These are phyloP conservation scores for Oryctes rhinoceros DNA, from an alignment of 1,140 invertebrate genomes.

Conservation along the genomic window DNA sequence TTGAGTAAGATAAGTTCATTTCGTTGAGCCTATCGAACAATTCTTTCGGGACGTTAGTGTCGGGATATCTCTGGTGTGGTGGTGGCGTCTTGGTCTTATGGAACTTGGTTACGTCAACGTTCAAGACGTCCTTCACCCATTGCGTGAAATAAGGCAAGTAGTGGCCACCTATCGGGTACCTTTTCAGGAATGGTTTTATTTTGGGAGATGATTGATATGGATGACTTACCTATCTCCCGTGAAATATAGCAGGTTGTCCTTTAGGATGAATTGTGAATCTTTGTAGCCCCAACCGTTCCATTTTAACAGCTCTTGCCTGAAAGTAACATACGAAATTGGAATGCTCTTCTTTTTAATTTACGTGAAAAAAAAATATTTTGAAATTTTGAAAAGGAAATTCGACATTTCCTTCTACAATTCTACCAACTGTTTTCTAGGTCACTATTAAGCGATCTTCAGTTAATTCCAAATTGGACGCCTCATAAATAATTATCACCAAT, in stretches of 20 bases:
- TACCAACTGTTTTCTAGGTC: too few species aligned
- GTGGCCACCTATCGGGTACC: conserved; percentile 84
- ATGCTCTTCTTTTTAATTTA: too few species aligned
- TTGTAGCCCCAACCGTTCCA: conserved; percentile 99
- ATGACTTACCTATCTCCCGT: conserved; percentile 75
- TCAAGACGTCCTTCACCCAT: conserved; percentile 82
- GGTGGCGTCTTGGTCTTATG: conserved; percentile 63
- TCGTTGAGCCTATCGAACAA: conserved; percentile 70
- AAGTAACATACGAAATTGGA: conserved; percentile 47
- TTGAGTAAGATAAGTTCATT: conserved; percentile 75
- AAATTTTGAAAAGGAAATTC: too few species aligned
- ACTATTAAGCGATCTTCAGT: too few species aligned
- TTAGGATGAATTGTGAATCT: conserved; percentile 82
- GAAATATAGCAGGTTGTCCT: conserved; percentile 70
- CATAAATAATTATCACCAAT: too few species aligned
- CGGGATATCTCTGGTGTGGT: conserved; percentile 65
- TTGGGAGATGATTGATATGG: background rate
- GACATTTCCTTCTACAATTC: too few species aligned
- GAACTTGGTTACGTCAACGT: conserved; percentile 66
- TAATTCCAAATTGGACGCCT: too few species aligned
- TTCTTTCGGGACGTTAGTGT: conserved; percentile 63
- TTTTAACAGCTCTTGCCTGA: conserved; percentile 85
- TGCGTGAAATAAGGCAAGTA: conserved; percentile 80
- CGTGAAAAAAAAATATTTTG: too few species aligned
- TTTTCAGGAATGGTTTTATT: conserved; percentile 57